Evolutionary conservation across 64 coral and sea anemone species (phyloP), one percentile per base, ranked within the genome.

Genomic region (Platygyra sinensis): DNA sequence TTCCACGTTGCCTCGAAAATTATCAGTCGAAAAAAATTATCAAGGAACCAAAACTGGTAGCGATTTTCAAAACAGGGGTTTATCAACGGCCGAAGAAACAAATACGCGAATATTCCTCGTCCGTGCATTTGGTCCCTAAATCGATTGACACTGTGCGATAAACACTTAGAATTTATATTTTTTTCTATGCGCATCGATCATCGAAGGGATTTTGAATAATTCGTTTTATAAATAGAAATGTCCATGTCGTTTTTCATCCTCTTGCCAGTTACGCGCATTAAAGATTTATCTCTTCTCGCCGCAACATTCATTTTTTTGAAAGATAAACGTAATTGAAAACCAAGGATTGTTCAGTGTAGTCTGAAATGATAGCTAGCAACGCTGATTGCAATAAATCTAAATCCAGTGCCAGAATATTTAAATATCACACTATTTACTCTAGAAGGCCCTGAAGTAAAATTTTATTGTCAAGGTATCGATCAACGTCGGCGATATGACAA

Each of bases 21-120:
- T 85, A 22, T 42, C 62, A 85, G 36, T n/a, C 62, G 62, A 85
- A 52, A 85, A 85, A 65, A 38, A 29, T 85, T 51, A 12, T 85
- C 12, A 85, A 32, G 10, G 81, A 85, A 13, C 81, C 81, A 28
- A n/a, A 50, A 71, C 42, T 85, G 15, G 81, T 72, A 51, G 81
- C 69, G n/a, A n/a, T 85, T 29, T 64, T 67, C 24, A 85, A 85
- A 85, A 85, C 63, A 19, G 33, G 62, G 24, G 22, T 85, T 18
- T 19, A 85, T 4, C 81, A 85, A 71, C 32, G 51, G 18, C 81
- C 81, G 13, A 50, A 46, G 62, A 85, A 24, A 25, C 30, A 31
- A 11, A 28, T 85, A 67, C 62, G 81, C 4, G 62, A 85, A 64
- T 85, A 67, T 25, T 71, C 63, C 0, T 85, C 81, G 11, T 85